A percentile compares a stretch with the other conserved stretches of the same genome.
Evolutionary conservation across 1,140 invertebrate species (phyloP).

Genomic region (Mesaphorura yosii): DNA sequence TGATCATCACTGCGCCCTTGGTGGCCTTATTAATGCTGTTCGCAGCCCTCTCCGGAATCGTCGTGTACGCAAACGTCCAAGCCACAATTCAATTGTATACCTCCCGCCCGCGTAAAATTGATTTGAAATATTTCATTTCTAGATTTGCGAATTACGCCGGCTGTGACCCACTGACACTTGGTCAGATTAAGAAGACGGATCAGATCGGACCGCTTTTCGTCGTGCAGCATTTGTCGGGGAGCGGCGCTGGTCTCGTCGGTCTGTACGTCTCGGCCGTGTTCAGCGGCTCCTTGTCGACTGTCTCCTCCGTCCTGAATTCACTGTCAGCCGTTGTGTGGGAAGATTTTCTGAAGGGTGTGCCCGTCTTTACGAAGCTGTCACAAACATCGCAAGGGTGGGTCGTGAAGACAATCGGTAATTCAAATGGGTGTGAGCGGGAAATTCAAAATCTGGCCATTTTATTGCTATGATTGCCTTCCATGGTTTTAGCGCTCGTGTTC

Average conservation of each 20-base stretch:
- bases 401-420: conserved; percentile 21
- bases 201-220: conserved; percentile 78
- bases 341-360: conserved; percentile 33
- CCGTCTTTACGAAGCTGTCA: conserved; percentile 10
- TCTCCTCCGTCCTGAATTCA: conserved; percentile 40
- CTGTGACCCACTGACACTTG: conserved; percentile 41
- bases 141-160: too few relatives aligned
- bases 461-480: not conserved
- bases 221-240: conserved; percentile 63
- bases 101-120: too few relatives aligned
- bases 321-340: conserved; percentile 39
- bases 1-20: not conserved
- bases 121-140: too few relatives aligned
- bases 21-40: not conserved
- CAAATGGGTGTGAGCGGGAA: not conserved
- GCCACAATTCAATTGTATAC: too few relatives aligned
- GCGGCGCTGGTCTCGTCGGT: conserved; percentile 67
- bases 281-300: conserved; percentile 57
- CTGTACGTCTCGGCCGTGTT: conserved; percentile 78
- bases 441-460: not conserved
- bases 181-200: conserved; percentile 62
- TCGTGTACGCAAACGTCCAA: too few relatives aligned
- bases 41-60: not conserved
- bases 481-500: conserved; percentile 13
- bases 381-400: conserved; percentile 13